Percentiles rank a stretch among this genome's conserved stretches.
These are phyloP conservation scores for Andricus quercusramuli DNA, from an alignment of 2,888 invertebrate species.

Conservation along the genomic window DNA sequence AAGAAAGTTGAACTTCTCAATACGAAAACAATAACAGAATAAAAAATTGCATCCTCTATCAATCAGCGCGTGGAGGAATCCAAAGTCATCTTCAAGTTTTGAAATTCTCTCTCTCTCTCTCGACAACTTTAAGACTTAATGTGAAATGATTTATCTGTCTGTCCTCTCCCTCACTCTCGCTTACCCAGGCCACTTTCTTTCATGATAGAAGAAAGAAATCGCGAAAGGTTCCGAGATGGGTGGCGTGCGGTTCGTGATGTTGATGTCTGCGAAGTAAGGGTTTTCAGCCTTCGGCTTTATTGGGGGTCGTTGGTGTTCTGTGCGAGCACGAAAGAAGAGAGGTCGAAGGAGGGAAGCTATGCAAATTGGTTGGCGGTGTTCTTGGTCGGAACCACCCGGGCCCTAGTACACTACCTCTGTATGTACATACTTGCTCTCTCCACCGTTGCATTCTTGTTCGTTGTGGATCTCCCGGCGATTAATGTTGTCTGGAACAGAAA, in stretches of 20 bases:
- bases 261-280: conserved; percentile 60
- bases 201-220: conserved; percentile 49
- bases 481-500: conserved; percentile 45
- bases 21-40: not conserved
- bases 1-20: not conserved
- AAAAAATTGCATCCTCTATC: not conserved
- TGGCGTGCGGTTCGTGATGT: conserved; percentile 60
- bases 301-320: conserved; percentile 51
- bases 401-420: conserved; percentile 21
- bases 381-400: conserved; percentile 45
- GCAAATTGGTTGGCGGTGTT: conserved; percentile 60
- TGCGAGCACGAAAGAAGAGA: conserved; percentile 50
- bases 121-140: not conserved
- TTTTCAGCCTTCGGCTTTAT: conserved; percentile 61
- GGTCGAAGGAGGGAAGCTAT: conserved; percentile 65
- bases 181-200: not conserved
- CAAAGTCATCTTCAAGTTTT: not conserved
- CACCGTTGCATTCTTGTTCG: not conserved
- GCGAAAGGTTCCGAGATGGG: conserved; percentile 56
- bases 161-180: not conserved
- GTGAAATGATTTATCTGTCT: not conserved
- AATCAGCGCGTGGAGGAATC: not conserved
- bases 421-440: no score
- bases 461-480: conserved; percentile 38
- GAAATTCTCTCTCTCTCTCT: not conserved